Conservation (phyloP, 2,888 invertebrate genomes). For the Prosopocoilus inquinatus region DNA sequence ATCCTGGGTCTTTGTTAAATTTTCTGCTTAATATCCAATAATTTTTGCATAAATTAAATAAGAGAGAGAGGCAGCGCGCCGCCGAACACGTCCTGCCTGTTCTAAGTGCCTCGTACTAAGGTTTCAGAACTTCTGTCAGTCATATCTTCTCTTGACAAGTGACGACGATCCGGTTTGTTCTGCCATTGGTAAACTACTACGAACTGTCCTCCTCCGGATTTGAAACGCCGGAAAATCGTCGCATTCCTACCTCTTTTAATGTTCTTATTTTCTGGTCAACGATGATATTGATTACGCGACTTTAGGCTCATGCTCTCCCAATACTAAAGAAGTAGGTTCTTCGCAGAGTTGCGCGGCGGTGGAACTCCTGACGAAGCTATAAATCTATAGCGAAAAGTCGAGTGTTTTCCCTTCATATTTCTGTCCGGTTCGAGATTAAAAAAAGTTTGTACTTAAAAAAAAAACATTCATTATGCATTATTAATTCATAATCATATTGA, state of each 20-base stretch:
- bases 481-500: too few species aligned
- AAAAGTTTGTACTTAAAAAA: too few species aligned
- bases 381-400: too few species aligned
- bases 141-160: conserved; percentile 32
- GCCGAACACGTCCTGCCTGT: conserved; percentile 16
- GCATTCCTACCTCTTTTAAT: conserved; percentile 8
- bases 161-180: conserved; percentile 19
- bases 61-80: neutral
- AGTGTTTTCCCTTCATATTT: too few species aligned
- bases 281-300: conserved; percentile 6
- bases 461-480: too few species aligned
- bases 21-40: conserved; percentile 46
- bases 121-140: conserved; percentile 44
- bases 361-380: too few species aligned
- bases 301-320: conserved; percentile 12
- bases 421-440: too few species aligned
- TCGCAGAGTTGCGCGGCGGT: too few species aligned
- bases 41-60: conserved; percentile 46
- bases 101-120: conserved; percentile 32
- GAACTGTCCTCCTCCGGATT: neutral
- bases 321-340: neutral
- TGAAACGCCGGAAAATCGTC: neutral
- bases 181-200: conserved; percentile 14
- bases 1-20: conserved; percentile 42
- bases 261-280: conserved; percentile 11